Conservation (phyloP, 1,140 invertebrate species). For the Archivesica marissinica region DNA sequence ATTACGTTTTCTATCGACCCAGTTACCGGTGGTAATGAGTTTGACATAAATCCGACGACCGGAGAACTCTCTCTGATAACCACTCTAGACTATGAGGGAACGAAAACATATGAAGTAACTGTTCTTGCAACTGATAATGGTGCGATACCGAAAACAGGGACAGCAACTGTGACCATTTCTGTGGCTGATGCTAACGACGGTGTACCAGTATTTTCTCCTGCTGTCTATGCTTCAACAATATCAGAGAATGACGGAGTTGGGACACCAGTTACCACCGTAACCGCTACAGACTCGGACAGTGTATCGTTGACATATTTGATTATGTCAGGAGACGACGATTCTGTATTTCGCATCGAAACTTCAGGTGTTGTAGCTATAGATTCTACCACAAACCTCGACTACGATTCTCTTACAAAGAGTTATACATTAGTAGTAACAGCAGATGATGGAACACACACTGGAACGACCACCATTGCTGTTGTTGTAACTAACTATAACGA, state of each 20-base stretch:
- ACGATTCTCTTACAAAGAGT: constrained; percentile 35
- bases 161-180: constrained; percentile 64
- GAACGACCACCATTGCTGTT: constrained; percentile 60
- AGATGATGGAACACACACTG: constrained; percentile 62
- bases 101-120: constrained; percentile 59
- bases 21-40: neutral
- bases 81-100: constrained; percentile 62
- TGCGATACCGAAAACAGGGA: constrained; percentile 41
- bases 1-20: constrained; percentile 45
- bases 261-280: constrained; percentile 61
- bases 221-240: constrained; percentile 35
- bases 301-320: constrained; percentile 41
- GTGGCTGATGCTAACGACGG: constrained; percentile 73
- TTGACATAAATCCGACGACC: constrained; percentile 54
- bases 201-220: constrained; percentile 68
- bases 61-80: constrained; percentile 55
- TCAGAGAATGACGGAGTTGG: constrained; percentile 57
- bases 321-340: constrained; percentile 27
- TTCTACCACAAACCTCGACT: constrained; percentile 32
- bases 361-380: constrained; percentile 40
- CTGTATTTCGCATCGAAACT: constrained; percentile 53
- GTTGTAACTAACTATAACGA: constrained; percentile 64
- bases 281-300: constrained; percentile 60
- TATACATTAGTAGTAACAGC: constrained; percentile 42
- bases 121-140: constrained; percentile 68